Evolutionary conservation across 2,797 vertebrate genomes (phyloP).

Genomic region (Parauchenoglanis ngamensis): DNA sequence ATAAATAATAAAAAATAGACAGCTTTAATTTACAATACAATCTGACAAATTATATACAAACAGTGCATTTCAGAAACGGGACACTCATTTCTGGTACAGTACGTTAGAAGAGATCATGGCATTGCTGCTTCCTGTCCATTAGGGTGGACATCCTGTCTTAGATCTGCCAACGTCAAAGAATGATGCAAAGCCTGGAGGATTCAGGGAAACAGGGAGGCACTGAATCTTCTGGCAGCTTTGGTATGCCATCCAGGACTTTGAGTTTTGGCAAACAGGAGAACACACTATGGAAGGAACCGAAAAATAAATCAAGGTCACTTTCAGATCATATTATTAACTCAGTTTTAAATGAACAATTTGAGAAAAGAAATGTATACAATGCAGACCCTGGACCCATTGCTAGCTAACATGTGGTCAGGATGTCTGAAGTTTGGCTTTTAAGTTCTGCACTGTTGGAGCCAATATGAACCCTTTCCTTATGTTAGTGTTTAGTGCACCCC

Average conservation of each 20-base stretch:
- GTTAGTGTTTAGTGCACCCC: too few species aligned
- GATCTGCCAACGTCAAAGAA: slow-evolving; percentile 73
- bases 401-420: neutral
- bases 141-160: neutral
- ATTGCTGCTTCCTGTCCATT: slow-evolving; percentile 3
- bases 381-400: neutral
- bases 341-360: neutral
- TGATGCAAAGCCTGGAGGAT: slow-evolving; percentile 79
- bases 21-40: slow-evolving; percentile 34
- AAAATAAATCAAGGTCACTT: neutral
- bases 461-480: too few species aligned
- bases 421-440: neutral
- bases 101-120: slow-evolving; percentile 42
- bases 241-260: slow-evolving; percentile 87
- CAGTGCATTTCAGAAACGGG: neutral
- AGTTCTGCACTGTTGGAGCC: neutral
- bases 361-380: neutral
- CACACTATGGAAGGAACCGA: slow-evolving; percentile 74
- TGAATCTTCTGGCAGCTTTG: slow-evolving; percentile 87
- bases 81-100: slow-evolving; percentile 15
- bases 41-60: slow-evolving; percentile 11
- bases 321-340: neutral
- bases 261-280: slow-evolving; percentile 96
- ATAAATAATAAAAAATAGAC: slow-evolving; percentile 26
- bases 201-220: slow-evolving; percentile 65